Evolutionary conservation across 2,113 vertebrate genomes (phyloP), one percentile per base, ranked within the genome.

Genomic region (Euleptes europaea): DNA sequence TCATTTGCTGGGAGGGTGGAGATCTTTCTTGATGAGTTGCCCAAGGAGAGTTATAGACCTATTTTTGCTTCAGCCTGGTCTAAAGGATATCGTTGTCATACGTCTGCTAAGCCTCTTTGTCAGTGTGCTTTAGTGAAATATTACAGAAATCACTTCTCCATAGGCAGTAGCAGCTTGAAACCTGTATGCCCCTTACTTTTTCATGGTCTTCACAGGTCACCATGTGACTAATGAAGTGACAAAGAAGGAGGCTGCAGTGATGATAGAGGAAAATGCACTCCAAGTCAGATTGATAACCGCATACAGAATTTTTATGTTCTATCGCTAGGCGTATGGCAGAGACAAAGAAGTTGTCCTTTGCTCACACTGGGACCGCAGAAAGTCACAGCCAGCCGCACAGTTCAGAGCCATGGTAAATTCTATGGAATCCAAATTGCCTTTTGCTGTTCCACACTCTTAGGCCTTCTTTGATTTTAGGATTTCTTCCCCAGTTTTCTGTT

Each of bases 171-270:
- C 86, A 90, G 83, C 63, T 0, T 0, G 63, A 54, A 65, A 65
- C 71, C 83, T 33, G 17, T 0, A 0, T 84, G 76, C 4, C 65
- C 78, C 44, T 63, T 76, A 2, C 82, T 78, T 69, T 60, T 3
- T 17, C 0, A 0, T 33, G 83, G 44, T 3, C 70, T 35, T 33
- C 2, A 11, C 67, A 85, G 88, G 91, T 89, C 77, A 38, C 76
- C 33, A 9, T 4, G 0, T 60, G 78, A 70, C 81, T 88, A 63
- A 88, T 90, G 83, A 82, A 86, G 66, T 80, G 91, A 80, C 78
- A 88, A 42, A 51, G 75, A 23, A 73, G 7, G 60, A 83, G 76
- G 81, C 54, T 1, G 10, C 75, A 0, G 0, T 84, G 81, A 78
- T 3, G 1, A 63, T 7, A 28, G 80, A 49, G 79, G 85, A 60